Conservation (phyloP, 2,888 invertebrate species). For the Notodromas monacha region DNA sequence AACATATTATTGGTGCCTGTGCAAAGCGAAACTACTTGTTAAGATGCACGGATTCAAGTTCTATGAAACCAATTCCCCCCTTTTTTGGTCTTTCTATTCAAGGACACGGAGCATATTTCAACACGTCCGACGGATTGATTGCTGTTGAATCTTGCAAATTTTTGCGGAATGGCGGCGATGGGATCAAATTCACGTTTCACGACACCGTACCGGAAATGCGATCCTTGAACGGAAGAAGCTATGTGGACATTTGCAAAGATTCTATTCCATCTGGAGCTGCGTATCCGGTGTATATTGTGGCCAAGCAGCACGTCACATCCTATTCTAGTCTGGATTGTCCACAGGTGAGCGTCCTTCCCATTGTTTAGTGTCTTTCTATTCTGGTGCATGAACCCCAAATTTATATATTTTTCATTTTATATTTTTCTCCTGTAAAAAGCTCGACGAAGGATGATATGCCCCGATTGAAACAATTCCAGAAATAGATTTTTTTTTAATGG, state of each 20-base stretch:
- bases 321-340: background rate
- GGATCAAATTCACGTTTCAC: slow-evolving; percentile 49
- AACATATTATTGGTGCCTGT: too few species aligned
- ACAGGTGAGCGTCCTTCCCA: background rate
- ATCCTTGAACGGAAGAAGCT: slow-evolving; percentile 30
- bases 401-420: background rate
- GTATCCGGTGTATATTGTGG: slow-evolving; percentile 47
- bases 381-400: background rate
- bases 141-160: background rate
- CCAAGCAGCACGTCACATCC: slow-evolving; percentile 19
- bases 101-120: background rate
- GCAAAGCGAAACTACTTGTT: too few species aligned
- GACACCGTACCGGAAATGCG: slow-evolving; percentile 36
- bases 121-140: background rate
- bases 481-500: too few species aligned
- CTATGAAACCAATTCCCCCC: too few species aligned
- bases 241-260: slow-evolving; percentile 50
- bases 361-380: background rate
- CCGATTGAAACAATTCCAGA: too few species aligned
- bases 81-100: too few species aligned
- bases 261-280: slow-evolving; percentile 52
- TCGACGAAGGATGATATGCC: too few species aligned
- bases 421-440: too few species aligned
- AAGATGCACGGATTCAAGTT: too few species aligned
- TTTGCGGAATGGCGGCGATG: slow-evolving; percentile 46